Percentiles rank a stretch among this genome's conserved stretches.
Evolutionary conservation across 2,113 vertebrate genomes (phyloP).

Genomic region (Boulengeromyrus knoepffleri): DNA sequence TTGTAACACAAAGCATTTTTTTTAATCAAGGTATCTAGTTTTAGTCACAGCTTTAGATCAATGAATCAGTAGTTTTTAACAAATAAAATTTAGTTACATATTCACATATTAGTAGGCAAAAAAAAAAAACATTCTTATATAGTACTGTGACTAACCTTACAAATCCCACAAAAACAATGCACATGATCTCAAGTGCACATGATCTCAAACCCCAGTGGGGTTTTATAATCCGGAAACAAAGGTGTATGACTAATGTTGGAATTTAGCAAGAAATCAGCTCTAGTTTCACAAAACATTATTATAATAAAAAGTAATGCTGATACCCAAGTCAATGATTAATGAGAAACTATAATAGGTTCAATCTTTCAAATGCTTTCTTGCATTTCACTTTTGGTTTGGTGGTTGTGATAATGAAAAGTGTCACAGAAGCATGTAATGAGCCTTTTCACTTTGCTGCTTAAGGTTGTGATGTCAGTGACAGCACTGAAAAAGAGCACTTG

Average conservation of each 20-base stretch:
- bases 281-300: conserved; percentile 81
- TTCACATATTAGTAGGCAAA: not conserved
- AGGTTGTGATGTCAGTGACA: conserved; percentile 54
- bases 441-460: conserved; percentile 58
- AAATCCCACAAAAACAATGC: not conserved
- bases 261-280: conserved; percentile 99
- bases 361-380: conserved; percentile 53
- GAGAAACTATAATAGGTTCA: conserved; percentile 64
- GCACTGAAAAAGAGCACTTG: conserved; percentile 40
- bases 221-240: conserved; percentile 65
- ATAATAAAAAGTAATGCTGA: conserved; percentile 76
- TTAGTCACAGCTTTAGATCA: not conserved
- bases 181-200: not conserved
- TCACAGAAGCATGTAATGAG: conserved; percentile 70
- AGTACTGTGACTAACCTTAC: not conserved
- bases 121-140: not conserved
- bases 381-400: conserved; percentile 72
- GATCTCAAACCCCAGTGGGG: conserved; percentile 41
- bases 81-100: not conserved
- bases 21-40: not conserved
- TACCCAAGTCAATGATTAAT: conserved; percentile 80
- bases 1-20: not conserved
- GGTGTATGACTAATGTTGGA: conserved; percentile 94
- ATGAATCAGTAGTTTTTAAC: not conserved
- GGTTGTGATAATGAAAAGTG: conserved; percentile 72